Base-by-base conservation (phyloP, 2,113 vertebrate genomes). In the Struthidea cinerea region DNA sequence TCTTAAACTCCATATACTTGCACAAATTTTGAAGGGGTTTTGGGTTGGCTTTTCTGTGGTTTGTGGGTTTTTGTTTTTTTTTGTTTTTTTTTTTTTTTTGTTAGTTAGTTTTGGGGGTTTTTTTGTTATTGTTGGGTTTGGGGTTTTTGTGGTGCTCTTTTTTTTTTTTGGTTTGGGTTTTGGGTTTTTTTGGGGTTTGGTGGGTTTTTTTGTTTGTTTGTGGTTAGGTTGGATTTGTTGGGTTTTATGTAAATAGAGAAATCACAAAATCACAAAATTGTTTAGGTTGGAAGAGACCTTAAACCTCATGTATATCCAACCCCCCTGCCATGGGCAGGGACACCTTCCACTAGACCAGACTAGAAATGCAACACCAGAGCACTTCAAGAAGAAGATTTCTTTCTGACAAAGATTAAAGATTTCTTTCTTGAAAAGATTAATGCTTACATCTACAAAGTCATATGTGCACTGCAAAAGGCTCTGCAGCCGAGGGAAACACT, bases 301-400 rank as follows among this genome's bases (percentile, higher is more conserved):
- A 76, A 76, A 41, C 5, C 19, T 47, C 21, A 53, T 0, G 0
- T 35, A 18, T 6, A 55, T 32, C 41, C 30, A 83, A 27, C 1
- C 5, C 7, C 10, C 4, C 59, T 33, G 35, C 22, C 24, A 30
- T 8, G 20, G 13, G n/a, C 11, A 75, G 11, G 28, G 16, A 46
- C n/a, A 13, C 6, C 24, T n/a, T 67, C 46, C 30, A 44, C 26
- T 37, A 52, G 9, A 37, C 18, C 15, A 33, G 5, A 35, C 20
- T 11, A 49, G 35, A 90, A 61, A 53, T 26, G 18, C 52, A 50
- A 42, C 1, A 5, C 17, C 35, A 85, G 10, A 78, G 6, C n/a
- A 50, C 28, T 49, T 87, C 2, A 37, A 32, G 15, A 41, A 56
- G 52, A 74, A 41, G 1, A 23, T 7, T 50, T 60, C 0, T 28